Evolutionary conservation across 2,888 invertebrate genomes (phyloP), one percentile per base, ranked within the genome.

Genomic region (Amiota mariae): DNA sequence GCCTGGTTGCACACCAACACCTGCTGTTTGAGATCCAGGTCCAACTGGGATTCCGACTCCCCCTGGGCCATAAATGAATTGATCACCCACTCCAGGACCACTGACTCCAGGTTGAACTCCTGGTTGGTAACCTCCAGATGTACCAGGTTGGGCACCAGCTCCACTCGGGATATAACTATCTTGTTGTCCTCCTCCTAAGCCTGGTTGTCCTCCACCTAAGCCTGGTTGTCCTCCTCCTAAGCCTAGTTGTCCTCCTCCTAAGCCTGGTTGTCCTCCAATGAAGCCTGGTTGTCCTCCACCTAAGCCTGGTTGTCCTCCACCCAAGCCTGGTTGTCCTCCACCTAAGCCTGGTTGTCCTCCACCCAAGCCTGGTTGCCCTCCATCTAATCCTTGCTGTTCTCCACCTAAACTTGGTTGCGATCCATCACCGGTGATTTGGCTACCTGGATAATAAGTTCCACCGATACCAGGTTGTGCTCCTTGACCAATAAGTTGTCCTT

Each of bases 241-340:
- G 20, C 74, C 75, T 1, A 77, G 71, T 15, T 78, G 78, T 46
- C 72, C 74, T 15, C 9, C 13, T 11, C 54, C 54, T 11, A 15
- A 13, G 15, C 67, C 64, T 46, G 49, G 70, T 56, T 78, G 76
- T 3, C 70, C 67, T 63, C 64, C 73, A 15, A n/a, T n/a, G n/a
- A n/a, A n/a, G n/a, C n/a, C n/a, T 36, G 73, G 71, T 10, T 73
- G 70, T n/a, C 70, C 71, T 10, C 74, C 76, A 66, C 20, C 57
- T 11, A 20, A 54, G 46, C 76, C 76, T 36, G 72, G 70, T 56
- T 74, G 48, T 24, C 8, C n/a, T 15, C 73, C 72, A 0, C 72
- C n/a, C 36, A 74, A 76, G 24, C 64, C 77, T 10, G 77, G 74
- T 6, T 76, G 77, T 4, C 70, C 67, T 63, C 64, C 73, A 15